Evolutionary conservation across 2,113 vertebrate species (phyloP), one percentile per base, ranked within the genome.

Genomic region (Aptenodytes forsteri): DNA sequence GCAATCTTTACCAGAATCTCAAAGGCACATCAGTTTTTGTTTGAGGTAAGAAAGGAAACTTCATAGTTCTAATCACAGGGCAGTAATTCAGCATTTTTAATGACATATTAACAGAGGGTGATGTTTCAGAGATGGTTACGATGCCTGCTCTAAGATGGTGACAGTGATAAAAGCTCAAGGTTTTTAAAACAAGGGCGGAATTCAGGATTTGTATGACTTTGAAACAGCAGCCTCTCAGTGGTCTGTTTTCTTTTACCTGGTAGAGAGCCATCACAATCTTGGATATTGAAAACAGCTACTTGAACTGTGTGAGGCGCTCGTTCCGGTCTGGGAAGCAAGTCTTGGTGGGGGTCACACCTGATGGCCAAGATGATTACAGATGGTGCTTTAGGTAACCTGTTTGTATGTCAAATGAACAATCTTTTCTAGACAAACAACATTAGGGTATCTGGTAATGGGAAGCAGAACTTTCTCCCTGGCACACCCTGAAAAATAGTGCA

Each of bases 181-280:
- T 26, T 77, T 80, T 72, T 54, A 44, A 81, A 83, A 59, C 38
- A 86, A 77, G 73, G 46, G 62, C 32, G 73, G 46, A 54, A 70
- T 76, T 93, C 10, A 30, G 70, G 30, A 22, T 93, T 56, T 82
- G 27, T 59, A 16, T 90, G 73, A 25, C 34, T 85, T 40, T 77
- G 78, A 58, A 76, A 27, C 34, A 56, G 36, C 44, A 94, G 38
- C 29, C 62, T 34, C 40, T 87, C 58, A 62, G 49, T 64, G 23
- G 19, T 87, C 14, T 78, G 26, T 55, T 95, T 70, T 91, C n/a
- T 90, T 47, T 97, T 46, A 58, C 91, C 78, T 90, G 49, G 10
- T 91, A 99, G 99, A 98, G 99, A 97, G 99, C 99, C 27, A 98
- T 99, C 96, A 99, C 99, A 13, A 99, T 99, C 97, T 47, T 99